Conservation (phyloP, 35 echinoderm and acorn worm species). For the Strongylocentrotus purpuratus region DNA sequence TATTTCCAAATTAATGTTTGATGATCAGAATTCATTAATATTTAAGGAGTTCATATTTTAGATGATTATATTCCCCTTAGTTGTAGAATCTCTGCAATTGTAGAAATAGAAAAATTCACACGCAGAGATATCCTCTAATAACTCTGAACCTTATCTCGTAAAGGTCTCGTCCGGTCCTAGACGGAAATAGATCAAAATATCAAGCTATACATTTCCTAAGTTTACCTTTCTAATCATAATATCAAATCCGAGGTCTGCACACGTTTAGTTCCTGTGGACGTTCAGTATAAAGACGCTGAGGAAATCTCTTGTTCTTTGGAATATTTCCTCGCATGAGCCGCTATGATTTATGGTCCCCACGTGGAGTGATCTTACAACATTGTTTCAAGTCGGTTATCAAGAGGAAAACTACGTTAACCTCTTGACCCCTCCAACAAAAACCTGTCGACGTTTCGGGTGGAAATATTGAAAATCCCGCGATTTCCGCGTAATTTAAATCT, state of each 20-base stretch:
- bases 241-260: not conserved
- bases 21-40: too few species aligned
- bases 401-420: slow-evolving; percentile 1
- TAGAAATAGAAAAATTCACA: not conserved
- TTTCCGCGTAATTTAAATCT: not conserved
- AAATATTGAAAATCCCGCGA: not conserved
- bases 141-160: not conserved
- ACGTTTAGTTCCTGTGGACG: not conserved
- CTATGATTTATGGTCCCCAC: not conserved
- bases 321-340: not conserved
- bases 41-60: too few species aligned
- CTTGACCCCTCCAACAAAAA: not conserved
- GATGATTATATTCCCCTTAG: too few species aligned
- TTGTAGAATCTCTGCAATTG: not conserved
- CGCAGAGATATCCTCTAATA: not conserved
- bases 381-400: not conserved
- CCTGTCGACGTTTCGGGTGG: not conserved
- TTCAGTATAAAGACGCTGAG: not conserved
- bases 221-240: not conserved
- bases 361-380: not conserved
- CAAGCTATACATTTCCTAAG: not conserved
- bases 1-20: too few species aligned
- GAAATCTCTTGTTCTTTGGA: not conserved
- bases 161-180: not conserved
- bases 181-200: not conserved